Evolutionary conservation across 1,140 invertebrate species (phyloP), one percentile per base, ranked within the genome.

Genomic region (Drosophila sechellia): DNA sequence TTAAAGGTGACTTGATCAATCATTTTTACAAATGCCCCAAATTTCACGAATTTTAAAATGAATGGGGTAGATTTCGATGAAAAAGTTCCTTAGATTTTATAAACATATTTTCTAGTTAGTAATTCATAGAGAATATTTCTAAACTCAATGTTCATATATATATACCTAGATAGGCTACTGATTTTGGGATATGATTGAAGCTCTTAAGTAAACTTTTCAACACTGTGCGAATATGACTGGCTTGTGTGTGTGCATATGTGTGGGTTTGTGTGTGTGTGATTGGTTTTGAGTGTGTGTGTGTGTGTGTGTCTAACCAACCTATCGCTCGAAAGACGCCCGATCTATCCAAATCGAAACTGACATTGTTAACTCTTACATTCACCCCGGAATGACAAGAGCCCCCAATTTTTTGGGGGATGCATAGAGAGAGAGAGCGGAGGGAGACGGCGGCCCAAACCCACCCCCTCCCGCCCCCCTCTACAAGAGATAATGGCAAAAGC

Each of bases 361-460:
- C 84, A 89, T 89, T 89, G 54, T 89, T 89, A 84, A 74, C 84
- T 89, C 76, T 89, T 89, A 89, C 84, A 89, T 89, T 89, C 84
- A 89, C 84, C 85, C 84, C 73, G 84, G 75, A 64, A 79, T 50
- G 63, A 79, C 49, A 68, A 66, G 31, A 71, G 37, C 20, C 57
- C 56, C 20, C 5, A 20, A 37, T 25, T 39, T 52, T 39, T 45
- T 5, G 43, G 11, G 25, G 31, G 20, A 12, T 10, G 6, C 31
- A 48, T 17, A 42, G 8, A 64, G 43, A 37, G 61, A 55, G 54
- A 45, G 45, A 37, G 42, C 25, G 42, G 61, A 72, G 56, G 58
- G 63, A 55, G 48, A 71, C 59, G 64, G 64, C 64, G 64, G 64
- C 64, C 64, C 64, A 59, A 20, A 20, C 60, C 64, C 64, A 66